These are phyloP conservation scores for Macrostomum cliftonense DNA, from an alignment of 2,888 invertebrate species.

Conservation along the genomic window DNA sequence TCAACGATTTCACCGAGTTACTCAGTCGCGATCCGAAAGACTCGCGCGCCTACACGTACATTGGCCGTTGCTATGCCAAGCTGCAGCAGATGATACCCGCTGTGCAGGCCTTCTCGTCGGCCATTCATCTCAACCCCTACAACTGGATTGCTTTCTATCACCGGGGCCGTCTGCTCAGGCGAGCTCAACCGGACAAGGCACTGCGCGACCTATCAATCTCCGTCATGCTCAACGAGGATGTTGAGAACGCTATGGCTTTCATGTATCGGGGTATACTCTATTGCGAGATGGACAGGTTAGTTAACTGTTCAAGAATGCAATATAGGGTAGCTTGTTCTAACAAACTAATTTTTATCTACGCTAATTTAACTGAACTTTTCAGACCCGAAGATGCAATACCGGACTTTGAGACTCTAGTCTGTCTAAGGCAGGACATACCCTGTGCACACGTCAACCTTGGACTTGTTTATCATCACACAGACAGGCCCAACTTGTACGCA, in stretches of 20 bases:
- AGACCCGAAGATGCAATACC: constrained; percentile 33
- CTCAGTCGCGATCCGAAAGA: constrained; percentile 27
- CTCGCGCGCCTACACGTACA: constrained; percentile 24
- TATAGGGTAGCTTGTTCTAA: too few species aligned
- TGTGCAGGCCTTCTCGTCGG: constrained; percentile 32
- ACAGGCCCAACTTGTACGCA: constrained; percentile 26
- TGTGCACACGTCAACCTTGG: constrained; percentile 35
- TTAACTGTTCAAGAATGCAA: too few species aligned
- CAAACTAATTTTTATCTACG: too few species aligned
- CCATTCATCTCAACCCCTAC: constrained; percentile 33
- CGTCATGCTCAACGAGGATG: constrained; percentile 28
- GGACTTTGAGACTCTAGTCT: constrained; percentile 34
- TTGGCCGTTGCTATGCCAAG: constrained; percentile 28
- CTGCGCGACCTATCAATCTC: constrained; percentile 36
- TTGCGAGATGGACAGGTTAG: constrained; percentile 25
- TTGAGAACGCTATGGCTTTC: constrained; percentile 29
- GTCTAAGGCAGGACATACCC: constrained; percentile 29
- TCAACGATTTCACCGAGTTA: constrained; percentile 32
- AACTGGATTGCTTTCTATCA: constrained; percentile 32
- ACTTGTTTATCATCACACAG: constrained; percentile 30
- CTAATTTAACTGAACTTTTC: neutral
- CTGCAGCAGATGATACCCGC: constrained; percentile 27
- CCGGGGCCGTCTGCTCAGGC: constrained; percentile 32
- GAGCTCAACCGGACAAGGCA: constrained; percentile 31
- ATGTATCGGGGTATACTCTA: constrained; percentile 35